phyloP scores from a whole-genome alignment of 35 echinoderm and acorn worm genomes.

The Heliocidaris tuberculata region DNA sequence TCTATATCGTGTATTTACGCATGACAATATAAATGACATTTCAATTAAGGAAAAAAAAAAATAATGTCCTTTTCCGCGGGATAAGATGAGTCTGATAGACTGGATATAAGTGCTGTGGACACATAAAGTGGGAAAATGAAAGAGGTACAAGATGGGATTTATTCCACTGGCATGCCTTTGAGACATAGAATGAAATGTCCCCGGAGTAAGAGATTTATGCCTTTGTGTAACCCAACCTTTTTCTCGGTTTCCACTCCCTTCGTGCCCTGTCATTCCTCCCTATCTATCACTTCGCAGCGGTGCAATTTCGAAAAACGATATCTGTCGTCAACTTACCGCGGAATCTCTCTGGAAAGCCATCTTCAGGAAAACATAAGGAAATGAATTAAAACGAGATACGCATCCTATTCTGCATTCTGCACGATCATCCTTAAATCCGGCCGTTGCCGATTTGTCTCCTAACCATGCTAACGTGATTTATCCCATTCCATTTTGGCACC shows the following conservation, averaged over 20 bases:
- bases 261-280: background rate
- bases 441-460: background rate
- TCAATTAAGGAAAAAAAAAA: background rate
- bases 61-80: no score
- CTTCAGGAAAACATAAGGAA: constrained; percentile 17
- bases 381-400: constrained; percentile 5
- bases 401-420: background rate
- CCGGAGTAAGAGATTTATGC: background rate
- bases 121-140: background rate
- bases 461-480: background rate
- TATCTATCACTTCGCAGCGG: constrained; percentile 9
- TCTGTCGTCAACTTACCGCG: constrained; percentile 1
- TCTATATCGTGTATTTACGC: background rate
- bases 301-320: constrained; percentile 18
- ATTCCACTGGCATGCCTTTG: background rate
- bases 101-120: background rate
- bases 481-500: constrained; percentile 8
- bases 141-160: background rate
- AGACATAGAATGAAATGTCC: background rate
- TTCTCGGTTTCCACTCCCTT: background rate
- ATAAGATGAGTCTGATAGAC: no score
- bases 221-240: constrained; percentile 1
- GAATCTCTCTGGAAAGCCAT: constrained; percentile 15
- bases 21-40: background rate
- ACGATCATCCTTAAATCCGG: constrained; percentile 9